Evolutionary conservation across 2,797 vertebrate species (phyloP).

Genomic region (Neostethus bicornis): DNA sequence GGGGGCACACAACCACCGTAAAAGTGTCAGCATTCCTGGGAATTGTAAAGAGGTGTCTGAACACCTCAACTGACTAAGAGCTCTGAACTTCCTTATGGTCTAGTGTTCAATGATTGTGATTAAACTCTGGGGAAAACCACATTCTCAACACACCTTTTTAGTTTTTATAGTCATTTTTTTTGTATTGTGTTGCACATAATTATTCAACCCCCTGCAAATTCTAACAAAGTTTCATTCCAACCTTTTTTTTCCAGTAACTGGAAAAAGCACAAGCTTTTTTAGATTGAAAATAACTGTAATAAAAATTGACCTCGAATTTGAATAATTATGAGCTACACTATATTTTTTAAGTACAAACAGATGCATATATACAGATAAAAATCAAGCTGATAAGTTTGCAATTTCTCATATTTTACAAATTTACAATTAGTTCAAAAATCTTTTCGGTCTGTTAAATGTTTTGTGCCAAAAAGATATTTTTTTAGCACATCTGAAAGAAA

Average conservation of each 20-base stretch:
- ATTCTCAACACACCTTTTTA: background rate
- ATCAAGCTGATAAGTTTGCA: background rate
- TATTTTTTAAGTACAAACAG: background rate
- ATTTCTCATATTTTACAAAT: background rate
- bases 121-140: constrained; percentile 7
- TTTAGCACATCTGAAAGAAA: background rate
- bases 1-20: constrained; percentile 9
- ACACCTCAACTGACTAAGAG: background rate
- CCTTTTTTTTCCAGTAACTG: background rate
- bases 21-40: constrained; percentile 26
- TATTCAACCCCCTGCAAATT: too few species aligned
- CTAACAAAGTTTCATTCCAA: background rate
- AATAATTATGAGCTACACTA: too few species aligned
- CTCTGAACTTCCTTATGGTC: background rate
- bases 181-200: too few species aligned
- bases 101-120: constrained; percentile 4
- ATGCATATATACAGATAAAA: background rate
- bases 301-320: too few species aligned
- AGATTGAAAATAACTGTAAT: too few species aligned
- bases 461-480: background rate
- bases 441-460: background rate
- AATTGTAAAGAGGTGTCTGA: background rate
- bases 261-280: too few species aligned
- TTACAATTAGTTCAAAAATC: background rate
- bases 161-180: too few species aligned